These are phyloP conservation scores for Meta bourneti DNA, from an alignment of 2,888 invertebrate genomes.

Conservation along the genomic window DNA sequence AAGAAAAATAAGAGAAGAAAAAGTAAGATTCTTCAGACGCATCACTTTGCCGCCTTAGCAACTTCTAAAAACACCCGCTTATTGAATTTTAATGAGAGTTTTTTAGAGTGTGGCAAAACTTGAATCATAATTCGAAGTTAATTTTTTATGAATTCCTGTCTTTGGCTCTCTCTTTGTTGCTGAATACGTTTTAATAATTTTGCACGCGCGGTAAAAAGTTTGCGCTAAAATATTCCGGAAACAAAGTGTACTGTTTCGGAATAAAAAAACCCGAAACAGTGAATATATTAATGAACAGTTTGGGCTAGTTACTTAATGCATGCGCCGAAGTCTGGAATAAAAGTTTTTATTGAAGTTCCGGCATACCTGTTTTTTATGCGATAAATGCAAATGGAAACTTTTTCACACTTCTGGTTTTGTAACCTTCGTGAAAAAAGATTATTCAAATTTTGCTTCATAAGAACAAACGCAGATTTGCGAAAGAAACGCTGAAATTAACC, in stretches of 20 bases:
- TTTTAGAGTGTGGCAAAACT: conserved; percentile 62
- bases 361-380: conserved; percentile 55
- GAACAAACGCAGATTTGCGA: conserved; percentile 1
- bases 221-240: conserved; percentile 70
- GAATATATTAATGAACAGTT: conserved; percentile 75
- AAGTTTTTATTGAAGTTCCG: conserved; percentile 56
- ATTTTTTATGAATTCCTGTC: conserved; percentile 75
- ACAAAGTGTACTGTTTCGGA: conserved; percentile 72
- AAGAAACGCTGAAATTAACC: conserved; percentile 15
- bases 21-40: conserved; percentile 57
- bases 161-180: conserved; percentile 49
- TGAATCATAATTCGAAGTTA: conserved; percentile 74
- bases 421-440: conserved; percentile 24
- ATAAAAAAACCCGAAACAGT: conserved; percentile 60
- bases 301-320: conserved; percentile 68
- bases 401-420: conserved; percentile 22
- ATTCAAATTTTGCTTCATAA: conserved; percentile 26
- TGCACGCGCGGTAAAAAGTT: conserved; percentile 66
- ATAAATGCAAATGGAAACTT: conserved; percentile 62
- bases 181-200: conserved; percentile 76
- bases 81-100: conserved; percentile 75
- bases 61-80: conserved; percentile 69
- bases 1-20: conserved; percentile 53
- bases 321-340: conserved; percentile 43
- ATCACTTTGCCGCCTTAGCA: conserved; percentile 49